Percentiles rank a stretch among this genome's conserved stretches.
phyloP scores from a whole-genome alignment of 2,113 vertebrate species.

The Triplophysa siluroides region DNA sequence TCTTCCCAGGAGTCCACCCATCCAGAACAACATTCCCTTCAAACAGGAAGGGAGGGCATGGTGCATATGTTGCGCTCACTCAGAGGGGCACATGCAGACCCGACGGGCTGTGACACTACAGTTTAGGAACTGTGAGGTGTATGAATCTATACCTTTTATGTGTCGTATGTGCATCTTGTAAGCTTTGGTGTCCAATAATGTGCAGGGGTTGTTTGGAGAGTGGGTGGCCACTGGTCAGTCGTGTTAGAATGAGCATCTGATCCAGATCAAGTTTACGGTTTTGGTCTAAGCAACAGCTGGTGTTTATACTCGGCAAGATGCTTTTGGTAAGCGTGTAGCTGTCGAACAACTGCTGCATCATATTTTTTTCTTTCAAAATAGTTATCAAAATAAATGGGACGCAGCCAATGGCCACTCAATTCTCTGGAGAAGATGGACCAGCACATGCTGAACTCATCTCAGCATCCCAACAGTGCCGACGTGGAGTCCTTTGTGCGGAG shows the following conservation, averaged over 20 bases:
- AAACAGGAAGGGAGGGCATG: slow-evolving; percentile 78
- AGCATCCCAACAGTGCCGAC: background rate
- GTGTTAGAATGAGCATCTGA: slow-evolving; percentile 1
- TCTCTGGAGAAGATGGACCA: background rate
- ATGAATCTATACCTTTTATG: background rate
- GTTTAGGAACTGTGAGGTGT: slow-evolving; percentile 15
- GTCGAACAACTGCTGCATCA: slow-evolving; percentile 58
- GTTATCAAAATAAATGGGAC: too few relatives aligned
- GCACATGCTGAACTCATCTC: background rate
- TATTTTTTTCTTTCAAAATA: too few relatives aligned
- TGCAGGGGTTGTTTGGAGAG: background rate
- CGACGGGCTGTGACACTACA: slow-evolving; percentile 4
- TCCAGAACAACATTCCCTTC: slow-evolving; percentile 66
- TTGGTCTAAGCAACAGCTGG: slow-evolving; percentile 19
- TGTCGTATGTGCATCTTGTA: background rate
- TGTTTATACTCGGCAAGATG: background rate
- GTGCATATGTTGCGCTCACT: slow-evolving; percentile 78
- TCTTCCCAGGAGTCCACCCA: slow-evolving; percentile 70
- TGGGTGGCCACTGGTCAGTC: background rate
- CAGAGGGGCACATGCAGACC: slow-evolving; percentile 22
- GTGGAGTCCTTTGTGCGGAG: slow-evolving; percentile 9
- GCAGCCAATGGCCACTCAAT: too few relatives aligned
- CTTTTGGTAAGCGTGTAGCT: background rate
- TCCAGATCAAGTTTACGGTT: background rate
- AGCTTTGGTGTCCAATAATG: slow-evolving; percentile 17